phyloP scores from a whole-genome alignment of 2,797 vertebrate species.

The Streptopelia turtur region DNA sequence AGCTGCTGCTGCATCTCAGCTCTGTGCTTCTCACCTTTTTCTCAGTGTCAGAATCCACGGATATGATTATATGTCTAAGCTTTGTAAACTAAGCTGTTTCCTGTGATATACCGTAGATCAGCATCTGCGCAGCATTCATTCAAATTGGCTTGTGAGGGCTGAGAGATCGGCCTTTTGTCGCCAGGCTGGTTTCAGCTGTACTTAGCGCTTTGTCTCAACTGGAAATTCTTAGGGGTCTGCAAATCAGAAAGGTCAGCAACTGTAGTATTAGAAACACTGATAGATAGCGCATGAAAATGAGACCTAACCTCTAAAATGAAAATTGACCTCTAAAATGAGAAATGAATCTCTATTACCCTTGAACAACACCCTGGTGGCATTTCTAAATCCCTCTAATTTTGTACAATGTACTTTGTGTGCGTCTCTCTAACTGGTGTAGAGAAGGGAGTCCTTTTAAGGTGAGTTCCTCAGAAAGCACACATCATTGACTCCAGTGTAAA shows the following conservation, averaged over 20 bases:
- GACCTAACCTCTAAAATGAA: conserved; percentile 39
- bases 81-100: neutral
- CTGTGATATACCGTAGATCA: neutral
- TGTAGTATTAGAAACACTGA: conserved; percentile 39
- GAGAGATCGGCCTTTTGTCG: neutral
- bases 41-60: neutral
- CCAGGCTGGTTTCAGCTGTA: neutral
- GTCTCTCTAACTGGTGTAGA: neutral
- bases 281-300: conserved; percentile 64
- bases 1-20: neutral
- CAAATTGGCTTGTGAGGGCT: neutral
- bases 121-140: neutral
- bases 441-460: neutral
- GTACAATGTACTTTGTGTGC: neutral
- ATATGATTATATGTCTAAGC: neutral
- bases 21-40: neutral
- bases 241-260: conserved; percentile 57
- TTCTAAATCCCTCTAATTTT: neutral
- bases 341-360: conserved; percentile 31
- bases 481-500: neutral
- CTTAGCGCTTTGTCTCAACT: conserved; percentile 55
- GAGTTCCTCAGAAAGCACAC: neutral
- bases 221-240: conserved; percentile 52
- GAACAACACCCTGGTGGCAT: conserved; percentile 17
- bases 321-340: conserved; percentile 56